Base-by-base conservation (phyloP, 2,113 vertebrate genomes). In the Apeltes quadracus region DNA sequence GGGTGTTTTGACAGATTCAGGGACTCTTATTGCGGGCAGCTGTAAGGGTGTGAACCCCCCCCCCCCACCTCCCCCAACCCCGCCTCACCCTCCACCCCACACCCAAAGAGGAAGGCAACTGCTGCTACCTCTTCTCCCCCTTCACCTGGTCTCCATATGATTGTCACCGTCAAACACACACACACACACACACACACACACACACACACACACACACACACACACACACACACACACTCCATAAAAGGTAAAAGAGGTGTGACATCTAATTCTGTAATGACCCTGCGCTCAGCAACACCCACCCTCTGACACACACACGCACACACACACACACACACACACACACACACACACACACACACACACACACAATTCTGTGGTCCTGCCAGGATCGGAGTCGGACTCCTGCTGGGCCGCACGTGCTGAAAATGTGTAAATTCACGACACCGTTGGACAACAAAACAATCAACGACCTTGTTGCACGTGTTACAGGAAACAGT, bases 141-240 rank as follows among this genome's bases (percentile, higher is more conserved):
- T 13, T 87, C 79, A 89, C 86, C 87, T 89, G 83, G 80, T 67
- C 72, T 75, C 72, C 81, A 85, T 88, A 84, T 88, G 78, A 84
- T 59, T 46, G 15, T 61, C 72, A 85, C 74, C 76, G 69, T 77
- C 59, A 55, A 9, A 77, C 68, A 50, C 50, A 66, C 63, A 54
- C 64, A 75, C 57, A 64, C 55, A 56, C 69, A 73, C 63, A 46
- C 38, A 48, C 68, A 63, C 27, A 65, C 68, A 70, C 67, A 46
- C 23, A 50, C 74, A 61, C 39, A 64, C 63, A 51, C 41, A 53
- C 72, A 61, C 39, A 64, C 72, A 61, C 64, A 54, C 36, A 50
- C 66, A 69, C 25, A 57, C 64, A 58, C 43, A 71, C 34, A n/a
- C n/a, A n/a, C n/a, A 44, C 58, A 75, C 39, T 25, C 76, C 72